Evolutionary conservation across 2,113 vertebrate species (phyloP).

Genomic region (Noctilio leporinus): DNA sequence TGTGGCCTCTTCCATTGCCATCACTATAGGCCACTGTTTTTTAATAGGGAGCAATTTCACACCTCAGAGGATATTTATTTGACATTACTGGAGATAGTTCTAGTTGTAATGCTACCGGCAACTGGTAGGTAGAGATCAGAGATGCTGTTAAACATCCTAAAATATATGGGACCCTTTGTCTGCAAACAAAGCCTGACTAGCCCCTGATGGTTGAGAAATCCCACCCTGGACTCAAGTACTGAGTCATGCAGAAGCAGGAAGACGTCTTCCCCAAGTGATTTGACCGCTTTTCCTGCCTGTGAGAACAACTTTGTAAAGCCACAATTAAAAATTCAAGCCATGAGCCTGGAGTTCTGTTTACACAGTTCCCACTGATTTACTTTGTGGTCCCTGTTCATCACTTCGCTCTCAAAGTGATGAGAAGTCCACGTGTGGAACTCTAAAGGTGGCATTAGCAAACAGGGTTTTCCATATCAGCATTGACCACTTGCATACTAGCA

Average conservation of each 20-base stretch:
- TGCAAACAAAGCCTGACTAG: background rate
- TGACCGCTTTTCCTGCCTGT: background rate
- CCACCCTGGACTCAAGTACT: background rate
- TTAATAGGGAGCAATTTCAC: background rate
- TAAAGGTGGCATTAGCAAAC: background rate
- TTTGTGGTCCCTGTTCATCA: background rate
- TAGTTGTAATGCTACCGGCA: background rate
- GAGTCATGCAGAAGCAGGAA: background rate
- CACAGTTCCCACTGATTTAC: background rate
- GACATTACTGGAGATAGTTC: background rate
- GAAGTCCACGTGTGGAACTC: background rate
- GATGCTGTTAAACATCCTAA: background rate
- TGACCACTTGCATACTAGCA: background rate
- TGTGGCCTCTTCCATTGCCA: background rate
- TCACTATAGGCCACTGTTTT: background rate
- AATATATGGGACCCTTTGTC: background rate
- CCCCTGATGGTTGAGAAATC: background rate
- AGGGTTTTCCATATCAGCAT: background rate
- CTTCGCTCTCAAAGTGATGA: background rate
- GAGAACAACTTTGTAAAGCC: background rate
- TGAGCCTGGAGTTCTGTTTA: background rate
- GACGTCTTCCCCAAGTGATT: background rate
- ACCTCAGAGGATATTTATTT: background rate
- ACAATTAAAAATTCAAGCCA: background rate
- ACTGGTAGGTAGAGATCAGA: background rate